A percentile compares a stretch with the other conserved stretches of the same genome.
Evolutionary conservation across 2,888 invertebrate genomes (phyloP).

Genomic region (Metallyticus violacea): DNA sequence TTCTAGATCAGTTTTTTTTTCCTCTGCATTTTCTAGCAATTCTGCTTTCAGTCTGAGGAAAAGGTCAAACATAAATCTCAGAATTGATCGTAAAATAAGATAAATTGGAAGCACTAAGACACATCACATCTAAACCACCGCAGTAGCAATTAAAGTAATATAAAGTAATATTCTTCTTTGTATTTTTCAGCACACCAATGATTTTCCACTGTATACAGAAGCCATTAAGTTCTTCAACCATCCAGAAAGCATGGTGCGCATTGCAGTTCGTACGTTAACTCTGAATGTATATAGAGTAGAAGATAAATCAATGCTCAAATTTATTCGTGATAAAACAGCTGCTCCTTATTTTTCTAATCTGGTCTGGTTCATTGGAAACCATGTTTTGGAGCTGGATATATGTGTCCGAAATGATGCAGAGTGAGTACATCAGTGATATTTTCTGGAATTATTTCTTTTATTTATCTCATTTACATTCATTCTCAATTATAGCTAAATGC

Average conservation of each 20-base stretch:
- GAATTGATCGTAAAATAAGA: no score
- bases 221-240: constrained; percentile 99
- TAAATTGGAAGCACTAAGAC: no score
- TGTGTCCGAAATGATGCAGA: constrained; percentile 95
- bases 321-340: constrained; percentile 93
- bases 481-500: no score
- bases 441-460: background rate
- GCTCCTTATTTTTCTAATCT: constrained; percentile 98
- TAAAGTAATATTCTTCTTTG: background rate
- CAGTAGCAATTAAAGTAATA: no score
- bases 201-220: constrained; percentile 98
- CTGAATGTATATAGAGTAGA: constrained; percentile 95
- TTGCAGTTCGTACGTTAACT: constrained; percentile 95
- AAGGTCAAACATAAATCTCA: no score
- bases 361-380: constrained; percentile 98
- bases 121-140: no score
- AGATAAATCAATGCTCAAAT: constrained; percentile 91
- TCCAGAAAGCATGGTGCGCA: constrained; percentile 97
- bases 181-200: constrained; percentile 80
- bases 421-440: constrained; percentile 57
- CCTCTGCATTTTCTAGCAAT: no score
- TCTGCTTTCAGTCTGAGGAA: no score
- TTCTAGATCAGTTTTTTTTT: no score
- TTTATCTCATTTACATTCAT: no score
- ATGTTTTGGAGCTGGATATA: constrained; percentile 90